Evolutionary conservation across 2,797 vertebrate genomes (phyloP).

Genomic region (Podargus strigoides): DNA sequence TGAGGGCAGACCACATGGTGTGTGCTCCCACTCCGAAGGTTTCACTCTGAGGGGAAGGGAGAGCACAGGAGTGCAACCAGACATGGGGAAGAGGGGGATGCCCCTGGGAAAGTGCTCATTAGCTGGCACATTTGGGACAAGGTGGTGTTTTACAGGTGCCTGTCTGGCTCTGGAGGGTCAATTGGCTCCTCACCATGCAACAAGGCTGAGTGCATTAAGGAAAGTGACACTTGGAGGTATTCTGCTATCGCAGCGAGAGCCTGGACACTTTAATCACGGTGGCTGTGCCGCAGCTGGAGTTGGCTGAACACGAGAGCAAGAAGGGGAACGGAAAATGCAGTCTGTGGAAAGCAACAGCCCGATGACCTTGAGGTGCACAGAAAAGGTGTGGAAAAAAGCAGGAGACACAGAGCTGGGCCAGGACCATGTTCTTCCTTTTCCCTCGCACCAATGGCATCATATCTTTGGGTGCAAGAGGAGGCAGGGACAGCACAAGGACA

Average conservation of each 20-base stretch:
- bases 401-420: neutral
- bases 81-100: neutral
- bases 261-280: neutral
- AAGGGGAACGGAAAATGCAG: neutral
- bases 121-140: neutral
- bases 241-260: neutral
- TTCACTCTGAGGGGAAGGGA: neutral
- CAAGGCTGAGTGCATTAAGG: neutral
- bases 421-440: neutral
- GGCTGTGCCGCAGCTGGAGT: neutral
- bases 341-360: neutral
- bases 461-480: neutral
- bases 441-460: accelerated
- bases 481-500: neutral
- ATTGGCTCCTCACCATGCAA: neutral
- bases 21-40: neutral
- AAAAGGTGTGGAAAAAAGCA: neutral
- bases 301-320: neutral
- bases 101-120: neutral
- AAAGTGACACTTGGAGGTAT: neutral
- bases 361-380: neutral
- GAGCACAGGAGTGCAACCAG: neutral
- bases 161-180: neutral
- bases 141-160: neutral
- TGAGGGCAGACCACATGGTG: neutral